phyloP scores from a whole-genome alignment of 2,797 vertebrate species.

The Sitta carolinensis region DNA sequence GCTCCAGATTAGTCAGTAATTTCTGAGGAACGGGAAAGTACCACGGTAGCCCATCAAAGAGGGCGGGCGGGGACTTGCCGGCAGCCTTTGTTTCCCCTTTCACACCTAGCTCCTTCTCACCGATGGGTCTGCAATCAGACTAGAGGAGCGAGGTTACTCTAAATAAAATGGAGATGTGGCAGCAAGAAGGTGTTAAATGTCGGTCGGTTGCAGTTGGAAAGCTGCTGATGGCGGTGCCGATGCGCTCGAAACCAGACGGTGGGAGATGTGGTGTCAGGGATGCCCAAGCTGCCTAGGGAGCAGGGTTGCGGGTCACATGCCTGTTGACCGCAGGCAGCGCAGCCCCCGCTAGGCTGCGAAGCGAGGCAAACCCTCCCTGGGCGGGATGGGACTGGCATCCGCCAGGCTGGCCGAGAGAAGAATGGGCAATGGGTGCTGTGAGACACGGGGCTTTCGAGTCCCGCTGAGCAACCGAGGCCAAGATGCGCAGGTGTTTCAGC shows the following conservation, averaged over 20 bases:
- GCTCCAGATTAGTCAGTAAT: not conserved
- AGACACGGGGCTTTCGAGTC: rapidly evolving
- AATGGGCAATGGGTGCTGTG: not conserved
- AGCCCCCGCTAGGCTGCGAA: rapidly evolving
- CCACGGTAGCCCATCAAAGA: not conserved
- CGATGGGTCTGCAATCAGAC: rapidly evolving
- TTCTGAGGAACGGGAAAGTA: not conserved
- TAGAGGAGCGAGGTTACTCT: not conserved
- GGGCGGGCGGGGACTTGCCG: not conserved
- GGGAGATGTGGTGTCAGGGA: not conserved
- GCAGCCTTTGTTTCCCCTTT: not conserved
- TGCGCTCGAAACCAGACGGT: not conserved
- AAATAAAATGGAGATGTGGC: not conserved
- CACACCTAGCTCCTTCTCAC: not conserved
- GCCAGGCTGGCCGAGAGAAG: rapidly evolving
- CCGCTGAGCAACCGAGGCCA: not conserved
- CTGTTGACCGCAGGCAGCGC: not conserved
- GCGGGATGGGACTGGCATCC: rapidly evolving
- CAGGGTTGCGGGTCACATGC: not conserved
- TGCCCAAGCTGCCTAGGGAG: not conserved
- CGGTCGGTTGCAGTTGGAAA: slow-evolving; percentile 59
- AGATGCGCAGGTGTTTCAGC: not conserved
- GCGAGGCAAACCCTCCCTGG: not conserved
- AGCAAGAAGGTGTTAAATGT: not conserved
- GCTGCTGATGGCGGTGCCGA: not conserved